A percentile compares a stretch with the other conserved stretches of the same genome.
Conservation (phyloP, 2,113 vertebrate genomes). For the Solea solea region DNA sequence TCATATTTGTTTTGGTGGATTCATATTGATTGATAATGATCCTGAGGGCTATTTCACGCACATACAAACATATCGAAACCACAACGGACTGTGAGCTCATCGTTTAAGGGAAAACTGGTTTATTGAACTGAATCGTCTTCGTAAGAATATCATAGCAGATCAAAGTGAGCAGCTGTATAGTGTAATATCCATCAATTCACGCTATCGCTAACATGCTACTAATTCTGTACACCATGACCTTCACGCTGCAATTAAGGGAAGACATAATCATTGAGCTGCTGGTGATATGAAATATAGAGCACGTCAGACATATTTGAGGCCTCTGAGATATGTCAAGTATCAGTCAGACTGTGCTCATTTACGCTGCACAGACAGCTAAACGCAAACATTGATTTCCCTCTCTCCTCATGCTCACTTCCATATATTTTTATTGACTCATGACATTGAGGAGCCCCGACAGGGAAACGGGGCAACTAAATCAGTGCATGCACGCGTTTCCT, state of each 20-base stretch:
- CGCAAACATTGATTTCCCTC: not conserved
- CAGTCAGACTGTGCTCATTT: not conserved
- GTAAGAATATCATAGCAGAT: slow-evolving; percentile 2
- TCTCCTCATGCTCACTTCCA: not conserved
- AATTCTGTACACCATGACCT: slow-evolving; percentile 42
- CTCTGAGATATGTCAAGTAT: not conserved
- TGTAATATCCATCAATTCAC: slow-evolving; percentile 13
- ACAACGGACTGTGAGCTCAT: too few species aligned
- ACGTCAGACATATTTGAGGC: not conserved
- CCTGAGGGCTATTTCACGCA: not conserved
- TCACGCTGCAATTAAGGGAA: slow-evolving; percentile 35
- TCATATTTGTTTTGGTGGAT: slow-evolving; percentile 77
- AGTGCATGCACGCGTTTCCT: not conserved
- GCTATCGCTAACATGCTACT: slow-evolving; percentile 34
- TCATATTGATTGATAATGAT: too few species aligned
- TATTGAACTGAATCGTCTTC: not conserved
- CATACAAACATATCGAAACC: not conserved
- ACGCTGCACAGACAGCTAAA: not conserved
- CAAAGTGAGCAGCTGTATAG: not conserved
- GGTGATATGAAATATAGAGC: not conserved
- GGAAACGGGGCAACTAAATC: not conserved
- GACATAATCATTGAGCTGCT: slow-evolving; percentile 29
- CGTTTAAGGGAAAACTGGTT: too few species aligned
- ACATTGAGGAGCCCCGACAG: not conserved
- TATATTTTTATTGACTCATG: not conserved